Base-by-base conservation (phyloP, 2,888 invertebrate species). In the Sinhomidia bicolor region DNA sequence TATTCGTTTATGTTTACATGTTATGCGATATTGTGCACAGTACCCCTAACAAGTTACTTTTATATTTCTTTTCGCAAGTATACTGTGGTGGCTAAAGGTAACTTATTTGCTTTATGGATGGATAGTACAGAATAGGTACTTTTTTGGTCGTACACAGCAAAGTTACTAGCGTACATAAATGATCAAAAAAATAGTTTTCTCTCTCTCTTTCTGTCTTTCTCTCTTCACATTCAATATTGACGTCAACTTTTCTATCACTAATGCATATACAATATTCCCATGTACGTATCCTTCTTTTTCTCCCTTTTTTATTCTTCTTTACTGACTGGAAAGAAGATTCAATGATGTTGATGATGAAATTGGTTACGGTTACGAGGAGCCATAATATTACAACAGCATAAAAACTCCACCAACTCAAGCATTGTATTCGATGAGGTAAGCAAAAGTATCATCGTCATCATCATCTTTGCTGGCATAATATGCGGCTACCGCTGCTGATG, bases 291-390 rank as follows among this genome's bases (percentile, higher is more conserved):
- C 68, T 68, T 68, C 68, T n/a, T 17, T 17, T n/a, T 36, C 36
- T 32, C 68, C 32, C 57, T 17, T 26, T 44, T 60, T 47, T 17
- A 44, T 82, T 68, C 36, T 36, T 44, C 20, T 41, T 82, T 32
- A 32, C 23, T 32, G 68, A 82, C 47, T 76, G 44, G 36, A 44
- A 60, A 60, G 60, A 85, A 62, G 71, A 80, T 86, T 80, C 85
- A 76, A 60, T 86, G 85, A 86, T 54, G 85, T 54, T 78, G 85
- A 85, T 76, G 62, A 84, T 86, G 85, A 79, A 86, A 86, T 86
- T 86, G 85, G 85, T 57, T 86, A 86, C 85, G 85, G 80, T 86
- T 79, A 86, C 79, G 71, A 79, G 41, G 10, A 51, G 6, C 85
- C 74, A 47, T 74, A 60, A 76, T 76, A 78, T 41, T 57, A 44